Conservation (phyloP, 2,113 vertebrate genomes). For the Eudyptes chrysolophus region DNA sequence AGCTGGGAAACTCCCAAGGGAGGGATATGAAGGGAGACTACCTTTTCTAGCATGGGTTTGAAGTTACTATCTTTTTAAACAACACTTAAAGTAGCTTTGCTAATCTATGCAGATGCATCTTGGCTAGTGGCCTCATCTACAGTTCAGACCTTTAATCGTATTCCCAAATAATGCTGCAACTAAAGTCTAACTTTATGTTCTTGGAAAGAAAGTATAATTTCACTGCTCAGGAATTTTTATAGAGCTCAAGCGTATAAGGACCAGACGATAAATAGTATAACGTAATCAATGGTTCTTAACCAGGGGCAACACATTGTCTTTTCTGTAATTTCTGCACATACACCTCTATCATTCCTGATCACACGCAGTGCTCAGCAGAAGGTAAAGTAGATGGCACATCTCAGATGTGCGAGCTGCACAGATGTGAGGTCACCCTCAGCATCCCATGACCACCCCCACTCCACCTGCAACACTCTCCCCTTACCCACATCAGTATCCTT, state of each 20-base stretch:
- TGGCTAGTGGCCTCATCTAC: neutral
- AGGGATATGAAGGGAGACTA: neutral
- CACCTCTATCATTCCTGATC: neutral
- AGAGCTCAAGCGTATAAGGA: neutral
- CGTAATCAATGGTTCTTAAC: neutral
- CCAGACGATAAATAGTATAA: neutral
- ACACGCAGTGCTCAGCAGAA: neutral
- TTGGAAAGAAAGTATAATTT: neutral
- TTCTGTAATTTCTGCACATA: neutral
- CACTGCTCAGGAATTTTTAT: neutral
- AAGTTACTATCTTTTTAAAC: neutral
- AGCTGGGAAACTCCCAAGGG: neutral
- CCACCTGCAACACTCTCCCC: neutral
- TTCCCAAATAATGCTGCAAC: neutral
- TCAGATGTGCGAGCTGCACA: neutral
- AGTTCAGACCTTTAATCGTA: neutral
- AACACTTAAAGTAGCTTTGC: neutral
- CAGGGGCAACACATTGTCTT: neutral
- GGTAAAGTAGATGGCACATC: rapidly evolving
- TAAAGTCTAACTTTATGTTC: neutral
- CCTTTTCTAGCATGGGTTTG: neutral
- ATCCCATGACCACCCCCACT: neutral
- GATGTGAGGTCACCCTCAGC: neutral
- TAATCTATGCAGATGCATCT: neutral
- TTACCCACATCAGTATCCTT: neutral